Base-by-base conservation (phyloP, 2,888 invertebrate species). In the Cartodere bifasciata region DNA sequence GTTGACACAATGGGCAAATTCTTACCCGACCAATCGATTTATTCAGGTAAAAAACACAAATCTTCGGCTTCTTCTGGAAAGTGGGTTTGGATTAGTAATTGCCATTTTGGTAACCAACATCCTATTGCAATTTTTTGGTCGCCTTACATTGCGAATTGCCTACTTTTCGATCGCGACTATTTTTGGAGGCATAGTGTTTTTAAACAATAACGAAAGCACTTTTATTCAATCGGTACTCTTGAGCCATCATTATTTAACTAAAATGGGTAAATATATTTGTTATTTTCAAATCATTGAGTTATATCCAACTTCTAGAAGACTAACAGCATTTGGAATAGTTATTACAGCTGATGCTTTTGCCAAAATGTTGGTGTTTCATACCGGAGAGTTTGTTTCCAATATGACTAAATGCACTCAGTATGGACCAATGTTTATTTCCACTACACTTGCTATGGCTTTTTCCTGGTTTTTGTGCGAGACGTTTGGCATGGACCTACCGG, bases 351-450 rank as follows among this genome's bases (percentile, higher is more conserved):
- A 33, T 15, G 28, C 27, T 2, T 33, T 33, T 7, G 28, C 28
- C 12, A 29, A 33, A 13, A 33, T 33, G 11, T 33, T 28, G 11
- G 17, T 27, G 24, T 28, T 23, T 33, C 32, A 32, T 16, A 11
- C 13, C 1, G 13, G 6, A 1, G 20, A 23, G 4, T 32, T 28
- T n/a, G n/a, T n/a, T n/a, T n/a, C n/a, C n/a, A n/a, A n/a, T n/a
- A n/a, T n/a, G n/a, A n/a, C n/a, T n/a, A n/a, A n/a, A n/a, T n/a
- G n/a, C n/a, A n/a, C n/a, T n/a, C n/a, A n/a, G n/a, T n/a, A n/a
- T n/a, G n/a, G n/a, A n/a, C n/a, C n/a, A n/a, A n/a, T n/a, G n/a
- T n/a, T n/a, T n/a, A n/a, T n/a, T n/a, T n/a, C n/a, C n/a, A n/a
- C n/a, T n/a, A n/a, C n/a, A n/a, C n/a, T n/a, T n/a, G n/a, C n/a